Percentiles rank a stretch among this genome's conserved stretches.
Conservation (phyloP, 2,113 vertebrate species). For the Merops nubicus region DNA sequence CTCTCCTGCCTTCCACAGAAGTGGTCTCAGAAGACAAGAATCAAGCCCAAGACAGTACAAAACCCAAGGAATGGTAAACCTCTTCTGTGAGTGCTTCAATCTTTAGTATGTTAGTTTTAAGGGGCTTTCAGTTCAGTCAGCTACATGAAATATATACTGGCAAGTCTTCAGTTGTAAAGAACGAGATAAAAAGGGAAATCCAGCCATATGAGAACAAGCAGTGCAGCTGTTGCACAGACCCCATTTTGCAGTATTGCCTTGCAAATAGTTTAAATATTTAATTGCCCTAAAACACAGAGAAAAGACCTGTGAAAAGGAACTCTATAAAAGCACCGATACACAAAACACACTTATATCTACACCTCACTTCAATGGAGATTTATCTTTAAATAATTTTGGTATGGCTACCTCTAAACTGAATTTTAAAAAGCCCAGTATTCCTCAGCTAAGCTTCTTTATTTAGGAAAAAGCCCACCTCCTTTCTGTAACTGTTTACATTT, state of each 20-base stretch:
- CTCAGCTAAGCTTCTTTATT: background rate
- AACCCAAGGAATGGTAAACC: background rate
- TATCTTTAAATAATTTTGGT: background rate
- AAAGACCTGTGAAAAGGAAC: background rate
- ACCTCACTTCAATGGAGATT: background rate
- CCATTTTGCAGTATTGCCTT: constrained; percentile 63
- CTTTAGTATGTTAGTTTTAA: constrained; percentile 5
- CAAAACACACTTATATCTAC: background rate
- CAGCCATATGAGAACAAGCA: constrained; percentile 50
- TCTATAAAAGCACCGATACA: background rate
- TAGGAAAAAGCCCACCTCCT: background rate
- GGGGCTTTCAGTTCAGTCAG: background rate
- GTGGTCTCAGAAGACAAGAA: background rate
- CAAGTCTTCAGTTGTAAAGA: constrained; percentile 58
- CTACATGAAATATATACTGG: background rate
- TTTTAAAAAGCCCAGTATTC: background rate
- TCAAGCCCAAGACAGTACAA: background rate
- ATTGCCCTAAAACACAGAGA: constrained; percentile 52
- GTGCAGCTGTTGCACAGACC: constrained; percentile 55
- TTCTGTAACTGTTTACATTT: background rate
- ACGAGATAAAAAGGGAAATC: constrained; percentile 61
- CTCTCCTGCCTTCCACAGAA: background rate
- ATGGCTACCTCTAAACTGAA: background rate
- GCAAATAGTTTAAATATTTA: constrained; percentile 73
- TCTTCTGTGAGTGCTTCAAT: background rate